Conservation (phyloP, 35 echinoderm and acorn worm genomes). For the Nesometra sesokonis region DNA sequence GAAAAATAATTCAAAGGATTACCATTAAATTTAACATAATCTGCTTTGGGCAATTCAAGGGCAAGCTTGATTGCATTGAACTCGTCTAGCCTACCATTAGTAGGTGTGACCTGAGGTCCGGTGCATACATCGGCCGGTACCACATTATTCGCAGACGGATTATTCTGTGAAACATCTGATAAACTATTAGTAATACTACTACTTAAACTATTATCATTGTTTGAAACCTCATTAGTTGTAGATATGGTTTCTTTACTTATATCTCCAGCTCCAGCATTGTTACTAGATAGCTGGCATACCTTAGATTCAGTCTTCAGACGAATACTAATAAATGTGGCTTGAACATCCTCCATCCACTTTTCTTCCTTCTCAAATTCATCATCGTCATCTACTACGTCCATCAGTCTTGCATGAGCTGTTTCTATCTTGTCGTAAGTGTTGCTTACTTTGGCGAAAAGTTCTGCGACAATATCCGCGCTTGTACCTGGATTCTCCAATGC, state of each 20-base stretch:
- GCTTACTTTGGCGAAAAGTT: constrained; percentile 29
- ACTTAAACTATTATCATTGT: too few relatives aligned
- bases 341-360: constrained; percentile 44
- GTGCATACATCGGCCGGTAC: too few relatives aligned
- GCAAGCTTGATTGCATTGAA: constrained; percentile 8
- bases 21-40: constrained; percentile 5
- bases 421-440: constrained; percentile 31
- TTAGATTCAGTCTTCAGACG: constrained; percentile 13
- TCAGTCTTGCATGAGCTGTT: constrained; percentile 8
- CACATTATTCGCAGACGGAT: too few relatives aligned
- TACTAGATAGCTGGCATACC: too few relatives aligned
- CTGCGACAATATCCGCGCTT: constrained; percentile 12
- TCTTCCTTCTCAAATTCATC: constrained; percentile 35
- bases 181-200: too few relatives aligned
- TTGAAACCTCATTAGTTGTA: too few relatives aligned
- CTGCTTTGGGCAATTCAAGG: constrained; percentile 2
- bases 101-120: too few relatives aligned
- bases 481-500: background rate
- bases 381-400: constrained; percentile 20
- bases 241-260: too few relatives aligned
- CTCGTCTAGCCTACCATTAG: background rate
- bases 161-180: too few relatives aligned
- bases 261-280: too few relatives aligned
- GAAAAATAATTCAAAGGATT: background rate
- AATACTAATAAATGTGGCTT: constrained; percentile 21